Evolutionary conservation across 2,888 invertebrate species (phyloP), one percentile per base, ranked within the genome.

Genomic region (Clanis bilineata): DNA sequence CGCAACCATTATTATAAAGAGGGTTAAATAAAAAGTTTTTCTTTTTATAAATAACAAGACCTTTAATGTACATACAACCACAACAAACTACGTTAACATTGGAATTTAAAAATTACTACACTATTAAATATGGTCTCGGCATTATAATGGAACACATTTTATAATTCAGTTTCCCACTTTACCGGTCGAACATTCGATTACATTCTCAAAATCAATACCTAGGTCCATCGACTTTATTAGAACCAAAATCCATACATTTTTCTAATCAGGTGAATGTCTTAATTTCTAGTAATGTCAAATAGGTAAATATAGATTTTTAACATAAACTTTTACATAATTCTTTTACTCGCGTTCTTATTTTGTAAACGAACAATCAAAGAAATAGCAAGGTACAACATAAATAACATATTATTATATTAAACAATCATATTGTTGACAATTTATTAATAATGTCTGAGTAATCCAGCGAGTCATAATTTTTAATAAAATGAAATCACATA

Each of bases 41-140:
- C n/a, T n/a, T n/a, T n/a, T 10, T 43, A 43, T 41, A 22, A n/a
- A 10, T 39, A 57, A 57, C 56, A 57, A 57, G 39, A 43, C 18
- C 39, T 57, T 56, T 57, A 57, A 43, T 57, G 41, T 18, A 57
- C 38, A 38, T 23, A 56, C 56, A 57, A 41, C 51, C 56, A 56
- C 15, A 38, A 39, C 39, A 56, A 22, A 55, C 55, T 57, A 57
- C n/a, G n/a, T n/a, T n/a, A 41, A 57, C 43, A 43, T 51, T 43
- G 28, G 43, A 57, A 43, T 57, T 56, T 56, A 10, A 56, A 41
- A 56, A 15, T n/a, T 23, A 41, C 38, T 56, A 38, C 39, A 56
- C 22, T 56, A 56, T 23, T 56, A 38, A 22, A 39, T 12, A 56
- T 56, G 39, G 18, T 57, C 28, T 57, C 56, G 41, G 56, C 41